Conservation (phyloP, 2,797 vertebrate genomes). For the Nasua narica region DNA sequence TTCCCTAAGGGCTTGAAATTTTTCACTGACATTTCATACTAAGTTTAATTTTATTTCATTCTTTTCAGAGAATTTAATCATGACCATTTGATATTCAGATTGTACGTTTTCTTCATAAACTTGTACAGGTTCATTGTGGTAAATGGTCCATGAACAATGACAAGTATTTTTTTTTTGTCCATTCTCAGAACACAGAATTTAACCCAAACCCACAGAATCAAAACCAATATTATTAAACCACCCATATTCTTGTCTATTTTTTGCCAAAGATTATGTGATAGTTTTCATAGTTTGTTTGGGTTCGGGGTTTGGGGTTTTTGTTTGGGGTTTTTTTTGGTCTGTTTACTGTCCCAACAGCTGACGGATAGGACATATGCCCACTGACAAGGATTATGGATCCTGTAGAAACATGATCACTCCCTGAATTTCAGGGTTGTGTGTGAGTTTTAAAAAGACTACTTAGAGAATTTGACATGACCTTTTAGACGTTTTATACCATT, state of each 20-base stretch:
- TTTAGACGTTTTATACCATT: neutral
- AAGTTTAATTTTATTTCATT: slow-evolving; percentile 24
- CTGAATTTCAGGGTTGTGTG: neutral
- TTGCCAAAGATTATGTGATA: neutral
- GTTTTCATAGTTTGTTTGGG: neutral
- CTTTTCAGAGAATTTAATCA: slow-evolving; percentile 17
- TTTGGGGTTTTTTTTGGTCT: neutral
- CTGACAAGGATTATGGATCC: neutral
- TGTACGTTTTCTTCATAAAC: neutral
- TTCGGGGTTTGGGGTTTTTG: neutral
- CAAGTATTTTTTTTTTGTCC: neutral
- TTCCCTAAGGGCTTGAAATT: neutral
- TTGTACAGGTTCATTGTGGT: neutral
- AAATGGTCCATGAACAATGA: neutral
- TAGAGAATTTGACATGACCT: neutral
- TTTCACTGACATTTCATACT: slow-evolving; percentile 8
- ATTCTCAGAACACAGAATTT: slow-evolving; percentile 17
- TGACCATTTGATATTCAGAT: neutral
- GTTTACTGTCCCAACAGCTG: neutral
- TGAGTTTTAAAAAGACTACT: neutral
- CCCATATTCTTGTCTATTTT: neutral
- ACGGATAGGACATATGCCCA: neutral
- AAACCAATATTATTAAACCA: neutral
- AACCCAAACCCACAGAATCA: neutral
- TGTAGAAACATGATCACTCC: neutral